These are phyloP conservation scores for Nannoperca australis DNA, from an alignment of 2,797 vertebrate species.

Conservation along the genomic window DNA sequence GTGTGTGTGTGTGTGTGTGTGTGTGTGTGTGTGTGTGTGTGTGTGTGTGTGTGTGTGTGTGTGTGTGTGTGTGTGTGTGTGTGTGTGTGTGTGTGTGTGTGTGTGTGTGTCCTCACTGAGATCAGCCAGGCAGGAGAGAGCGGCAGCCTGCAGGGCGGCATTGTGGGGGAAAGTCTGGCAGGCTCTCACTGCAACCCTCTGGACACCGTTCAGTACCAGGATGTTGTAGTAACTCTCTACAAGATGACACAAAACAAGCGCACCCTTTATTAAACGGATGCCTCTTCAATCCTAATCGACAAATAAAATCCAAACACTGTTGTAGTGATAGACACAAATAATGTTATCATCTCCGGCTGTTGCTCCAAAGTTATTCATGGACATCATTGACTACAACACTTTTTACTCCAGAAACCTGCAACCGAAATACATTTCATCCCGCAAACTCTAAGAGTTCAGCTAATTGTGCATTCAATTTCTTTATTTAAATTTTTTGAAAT, in stretches of 20 bases:
- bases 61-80: too few species aligned
- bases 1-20: too few species aligned
- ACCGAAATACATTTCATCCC: neutral
- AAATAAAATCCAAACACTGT: conserved; percentile 22
- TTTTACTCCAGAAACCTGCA: neutral
- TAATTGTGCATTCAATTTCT: neutral
- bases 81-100: too few species aligned
- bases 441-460: neutral
- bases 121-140: conserved; percentile 91
- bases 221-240: conserved; percentile 95
- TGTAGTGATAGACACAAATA: conserved; percentile 14
- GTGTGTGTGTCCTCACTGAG: conserved; percentile 89
- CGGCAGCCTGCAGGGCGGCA: conserved; percentile 86
- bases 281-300: neutral
- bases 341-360: conserved; percentile 21
- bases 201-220: conserved; percentile 93
- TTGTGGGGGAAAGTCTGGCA: conserved; percentile 88
- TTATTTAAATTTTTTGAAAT: neutral
- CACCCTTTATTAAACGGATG: neutral
- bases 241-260: conserved; percentile 1
- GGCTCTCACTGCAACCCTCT: conserved; percentile 88
- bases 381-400: neutral
- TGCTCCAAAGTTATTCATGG: conserved; percentile 11
- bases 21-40: too few species aligned
- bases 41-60: too few species aligned